These are phyloP conservation scores for Eulimnadia texana DNA, from an alignment of 1,140 invertebrate species.

Conservation along the genomic window DNA sequence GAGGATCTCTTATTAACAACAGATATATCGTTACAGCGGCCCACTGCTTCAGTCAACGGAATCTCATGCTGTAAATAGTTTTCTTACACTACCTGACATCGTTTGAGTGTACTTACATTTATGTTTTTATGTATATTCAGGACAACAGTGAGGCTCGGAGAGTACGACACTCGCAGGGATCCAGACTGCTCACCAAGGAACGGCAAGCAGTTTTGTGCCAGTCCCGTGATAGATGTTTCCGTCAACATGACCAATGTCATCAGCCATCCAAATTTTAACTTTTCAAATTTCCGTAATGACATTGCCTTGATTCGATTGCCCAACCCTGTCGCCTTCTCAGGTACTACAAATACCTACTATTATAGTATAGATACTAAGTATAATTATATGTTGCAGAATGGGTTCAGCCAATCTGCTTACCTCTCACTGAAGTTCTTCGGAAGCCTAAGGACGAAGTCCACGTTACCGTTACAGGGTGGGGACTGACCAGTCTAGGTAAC, in stretches of 20 bases:
- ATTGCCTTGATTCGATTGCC: not conserved
- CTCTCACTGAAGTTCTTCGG: not conserved
- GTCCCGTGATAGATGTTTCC: not conserved
- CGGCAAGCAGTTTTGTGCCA: not conserved
- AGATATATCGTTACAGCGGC: slow-evolving; percentile 39
- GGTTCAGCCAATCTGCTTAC: not conserved
- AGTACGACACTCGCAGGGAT: not conserved
- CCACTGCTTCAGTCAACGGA: slow-evolving; percentile 32
- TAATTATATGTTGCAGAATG: not conserved
- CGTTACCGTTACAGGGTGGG: not conserved
- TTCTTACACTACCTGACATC: too few species aligned
- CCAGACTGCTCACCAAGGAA: not conserved
- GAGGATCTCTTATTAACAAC: slow-evolving; percentile 38
- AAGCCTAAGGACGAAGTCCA: not conserved
- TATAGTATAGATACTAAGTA: not conserved
- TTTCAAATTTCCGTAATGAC: not conserved
- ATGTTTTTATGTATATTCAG: not conserved
- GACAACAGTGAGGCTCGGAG: not conserved
- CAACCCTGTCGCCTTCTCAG: not conserved
- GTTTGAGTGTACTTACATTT: not conserved
- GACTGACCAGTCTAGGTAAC: not conserved
- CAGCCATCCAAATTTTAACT: not conserved
- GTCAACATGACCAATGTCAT: not conserved
- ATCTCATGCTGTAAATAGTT: not conserved
- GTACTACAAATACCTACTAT: not conserved